Evolutionary conservation across 1,140 invertebrate species (phyloP).

Genomic region (Grapholita molesta): DNA sequence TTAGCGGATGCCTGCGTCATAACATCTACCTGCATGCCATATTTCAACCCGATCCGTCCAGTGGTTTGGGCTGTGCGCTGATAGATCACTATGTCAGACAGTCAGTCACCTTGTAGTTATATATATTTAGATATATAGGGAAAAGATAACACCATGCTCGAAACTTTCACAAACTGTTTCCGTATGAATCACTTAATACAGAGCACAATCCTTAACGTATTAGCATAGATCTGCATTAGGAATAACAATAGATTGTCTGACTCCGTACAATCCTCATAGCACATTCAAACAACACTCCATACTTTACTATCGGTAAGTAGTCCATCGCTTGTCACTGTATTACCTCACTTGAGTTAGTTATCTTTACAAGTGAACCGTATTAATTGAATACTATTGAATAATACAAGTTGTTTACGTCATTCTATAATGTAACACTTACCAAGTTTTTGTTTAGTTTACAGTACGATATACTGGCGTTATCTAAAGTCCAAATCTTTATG

Average conservation of each 20-base stretch:
- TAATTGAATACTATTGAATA: not conserved
- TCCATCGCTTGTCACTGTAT: not conserved
- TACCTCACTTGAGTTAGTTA: not conserved
- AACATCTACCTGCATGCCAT: no score
- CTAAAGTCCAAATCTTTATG: not conserved
- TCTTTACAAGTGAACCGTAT: not conserved
- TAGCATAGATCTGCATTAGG: not conserved
- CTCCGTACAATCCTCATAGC: no score
- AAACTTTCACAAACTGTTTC: not conserved
- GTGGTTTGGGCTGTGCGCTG: no score
- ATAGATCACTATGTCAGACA: no score
- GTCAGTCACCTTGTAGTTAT: no score
- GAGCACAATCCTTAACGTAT: not conserved
- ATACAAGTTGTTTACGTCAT: not conserved
- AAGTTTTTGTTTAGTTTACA: not conserved
- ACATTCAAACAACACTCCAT: no score
- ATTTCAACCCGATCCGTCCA: no score
- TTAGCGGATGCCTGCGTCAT: no score
- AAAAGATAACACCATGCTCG: not conserved
- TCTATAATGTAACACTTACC: not conserved
- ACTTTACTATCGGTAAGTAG: not conserved
- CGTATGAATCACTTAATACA: not conserved
- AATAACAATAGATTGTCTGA: slow-evolving; percentile 9
- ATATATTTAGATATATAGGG: no score
- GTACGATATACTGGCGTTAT: not conserved